phyloP scores from a whole-genome alignment of 2,888 invertebrate species.

The Anoncus sp. region DNA sequence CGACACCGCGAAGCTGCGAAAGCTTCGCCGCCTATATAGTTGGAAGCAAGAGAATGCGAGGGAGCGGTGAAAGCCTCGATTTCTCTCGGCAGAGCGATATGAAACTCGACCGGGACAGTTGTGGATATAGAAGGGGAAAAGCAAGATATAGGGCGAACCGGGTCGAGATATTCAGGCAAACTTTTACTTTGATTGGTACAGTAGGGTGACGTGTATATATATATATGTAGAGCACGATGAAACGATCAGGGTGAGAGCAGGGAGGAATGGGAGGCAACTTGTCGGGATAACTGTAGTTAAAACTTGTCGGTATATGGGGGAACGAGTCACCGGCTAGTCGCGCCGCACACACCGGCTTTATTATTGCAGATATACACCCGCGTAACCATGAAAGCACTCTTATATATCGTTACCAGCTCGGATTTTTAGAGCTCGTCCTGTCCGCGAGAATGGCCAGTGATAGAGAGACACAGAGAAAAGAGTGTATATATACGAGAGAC shows the following conservation, averaged over 20 bases:
- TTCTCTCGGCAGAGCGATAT: constrained; percentile 43
- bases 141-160: constrained; percentile 33
- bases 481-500: constrained; percentile 19
- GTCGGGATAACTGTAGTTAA: constrained; percentile 75
- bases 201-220: constrained; percentile 19
- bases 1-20: constrained; percentile 2
- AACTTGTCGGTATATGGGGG: constrained; percentile 70
- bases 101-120: constrained; percentile 52
- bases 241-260: constrained; percentile 41
- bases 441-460: constrained; percentile 62
- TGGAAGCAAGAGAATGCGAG: constrained; percentile 19
- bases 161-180: constrained; percentile 65
- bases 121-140: constrained; percentile 21
- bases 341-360: constrained; percentile 69
- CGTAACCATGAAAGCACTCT: constrained; percentile 70
- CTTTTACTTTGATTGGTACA: constrained; percentile 76
- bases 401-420: constrained; percentile 67
- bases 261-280: constrained; percentile 58
- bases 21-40: constrained; percentile 5
- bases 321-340: constrained; percentile 68
- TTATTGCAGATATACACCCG: constrained; percentile 69
- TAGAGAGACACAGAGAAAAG: constrained; percentile 28
- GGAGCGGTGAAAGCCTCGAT: constrained; percentile 28
- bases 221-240: constrained; percentile 11
- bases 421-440: constrained; percentile 71